phyloP scores from a whole-genome alignment of 2,797 vertebrate species.

The Crocodylus rhombifer region DNA sequence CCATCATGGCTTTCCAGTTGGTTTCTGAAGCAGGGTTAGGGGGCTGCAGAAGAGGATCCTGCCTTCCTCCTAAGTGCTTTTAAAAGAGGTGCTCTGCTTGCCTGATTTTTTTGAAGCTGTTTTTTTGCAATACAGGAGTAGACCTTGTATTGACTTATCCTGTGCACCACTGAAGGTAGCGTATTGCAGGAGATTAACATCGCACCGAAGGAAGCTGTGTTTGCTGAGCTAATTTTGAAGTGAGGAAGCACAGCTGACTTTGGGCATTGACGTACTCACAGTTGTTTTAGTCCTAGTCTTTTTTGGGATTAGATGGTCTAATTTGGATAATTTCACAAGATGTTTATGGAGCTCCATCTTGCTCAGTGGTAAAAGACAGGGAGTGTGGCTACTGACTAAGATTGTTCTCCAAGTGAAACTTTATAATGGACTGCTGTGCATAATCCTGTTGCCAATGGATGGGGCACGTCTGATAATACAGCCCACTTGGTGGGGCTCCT shows the following conservation, averaged over 20 bases:
- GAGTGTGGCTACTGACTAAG: background rate
- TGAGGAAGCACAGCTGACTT: background rate
- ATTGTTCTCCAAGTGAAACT: rapidly evolving
- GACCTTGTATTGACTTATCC: background rate
- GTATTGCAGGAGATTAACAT: no score
- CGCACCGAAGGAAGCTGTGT: background rate
- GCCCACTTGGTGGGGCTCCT: rapidly evolving
- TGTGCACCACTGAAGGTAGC: no score
- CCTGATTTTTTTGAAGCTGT: background rate
- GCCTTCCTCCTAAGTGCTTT: background rate
- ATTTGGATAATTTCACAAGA: rapidly evolving
- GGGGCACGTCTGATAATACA: rapidly evolving
- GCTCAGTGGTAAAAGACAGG: rapidly evolving
- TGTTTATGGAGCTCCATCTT: background rate
- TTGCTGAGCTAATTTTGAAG: background rate
- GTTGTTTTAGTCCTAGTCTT: no score
- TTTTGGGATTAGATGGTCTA: no score
- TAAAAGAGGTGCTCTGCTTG: background rate
- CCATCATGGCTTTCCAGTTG: rapidly evolving
- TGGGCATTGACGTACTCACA: background rate
- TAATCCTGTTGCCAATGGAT: background rate
- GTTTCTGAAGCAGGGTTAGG: background rate
- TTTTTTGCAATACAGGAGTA: background rate
- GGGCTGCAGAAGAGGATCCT: background rate
- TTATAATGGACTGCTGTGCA: background rate